Percentiles rank a stretch among this genome's conserved stretches.
Conservation (phyloP, 23 tunicate species). For the Pegea sp. region DNA sequence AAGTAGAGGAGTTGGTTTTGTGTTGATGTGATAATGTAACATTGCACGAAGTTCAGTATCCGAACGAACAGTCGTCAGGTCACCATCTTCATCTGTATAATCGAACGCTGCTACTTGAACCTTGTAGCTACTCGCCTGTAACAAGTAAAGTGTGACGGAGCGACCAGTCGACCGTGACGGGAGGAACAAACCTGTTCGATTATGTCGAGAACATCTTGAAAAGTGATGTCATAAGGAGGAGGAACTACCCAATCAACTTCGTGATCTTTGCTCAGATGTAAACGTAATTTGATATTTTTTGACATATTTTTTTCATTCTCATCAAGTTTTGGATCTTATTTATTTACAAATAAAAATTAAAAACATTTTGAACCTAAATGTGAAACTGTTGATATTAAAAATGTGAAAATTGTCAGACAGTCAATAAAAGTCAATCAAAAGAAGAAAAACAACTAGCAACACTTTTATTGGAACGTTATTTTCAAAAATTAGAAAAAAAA, state of each 20-base stretch:
- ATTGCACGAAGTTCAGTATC: conserved; percentile 62
- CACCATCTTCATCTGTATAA: conserved; percentile 83
- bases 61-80: conserved; percentile 63
- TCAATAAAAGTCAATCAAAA: no score
- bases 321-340: no score
- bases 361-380: no score
- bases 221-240: conserved; percentile 19
- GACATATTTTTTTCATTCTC: no score
- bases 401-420: no score
- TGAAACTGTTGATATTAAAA: no score
- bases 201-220: conserved; percentile 70
- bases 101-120: conserved; percentile 62
- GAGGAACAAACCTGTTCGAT: conserved; percentile 32
- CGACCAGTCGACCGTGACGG: background rate
- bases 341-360: no score
- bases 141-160: conserved; percentile 3
- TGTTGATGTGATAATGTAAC: conserved; percentile 24
- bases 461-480: no score
- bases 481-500: no score
- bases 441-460: no score
- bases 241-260: conserved; percentile 80
- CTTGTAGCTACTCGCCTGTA: conserved; percentile 51
- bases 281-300: background rate
- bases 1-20: background rate
- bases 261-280: conserved; percentile 6